These are phyloP conservation scores for Atta cephalotes DNA, from an alignment of 1,140 invertebrate species.

Conservation along the genomic window DNA sequence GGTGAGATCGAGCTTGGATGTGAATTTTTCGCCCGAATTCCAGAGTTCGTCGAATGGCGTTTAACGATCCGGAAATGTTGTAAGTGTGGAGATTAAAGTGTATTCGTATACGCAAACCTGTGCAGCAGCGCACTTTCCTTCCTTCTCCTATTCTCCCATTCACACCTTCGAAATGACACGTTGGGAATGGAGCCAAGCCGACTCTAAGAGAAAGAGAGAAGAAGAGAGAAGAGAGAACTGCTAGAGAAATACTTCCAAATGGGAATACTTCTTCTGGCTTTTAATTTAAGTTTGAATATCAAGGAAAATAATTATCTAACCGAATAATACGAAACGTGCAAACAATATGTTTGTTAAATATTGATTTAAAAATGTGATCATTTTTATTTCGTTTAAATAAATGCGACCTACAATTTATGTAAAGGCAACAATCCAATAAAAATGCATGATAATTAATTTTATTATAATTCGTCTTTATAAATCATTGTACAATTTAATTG, in stretches of 20 bases:
- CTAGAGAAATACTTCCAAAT: conserved; percentile 37
- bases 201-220: background rate
- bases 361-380: background rate
- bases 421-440: background rate
- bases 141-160: conserved; percentile 48
- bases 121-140: conserved; percentile 45
- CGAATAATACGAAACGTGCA: conserved; percentile 7
- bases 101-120: conserved; percentile 64
- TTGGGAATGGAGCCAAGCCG: conserved; percentile 57
- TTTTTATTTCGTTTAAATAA: background rate
- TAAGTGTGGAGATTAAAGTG: conserved; percentile 59
- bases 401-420: background rate
- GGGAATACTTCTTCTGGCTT: conserved; percentile 57
- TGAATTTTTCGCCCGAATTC: conserved; percentile 69
- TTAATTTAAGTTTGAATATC: conserved; percentile 61
- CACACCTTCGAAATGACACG: conserved; percentile 63
- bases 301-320: conserved; percentile 57
- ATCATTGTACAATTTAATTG: background rate
- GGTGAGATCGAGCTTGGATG: conserved; percentile 67
- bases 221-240: background rate
- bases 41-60: conserved; percentile 71
- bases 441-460: background rate
- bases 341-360: background rate
- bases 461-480: background rate
- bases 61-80: conserved; percentile 80